Evolutionary conservation across 1,140 invertebrate genomes (phyloP).

Genomic region (Drosophila yakuba): DNA sequence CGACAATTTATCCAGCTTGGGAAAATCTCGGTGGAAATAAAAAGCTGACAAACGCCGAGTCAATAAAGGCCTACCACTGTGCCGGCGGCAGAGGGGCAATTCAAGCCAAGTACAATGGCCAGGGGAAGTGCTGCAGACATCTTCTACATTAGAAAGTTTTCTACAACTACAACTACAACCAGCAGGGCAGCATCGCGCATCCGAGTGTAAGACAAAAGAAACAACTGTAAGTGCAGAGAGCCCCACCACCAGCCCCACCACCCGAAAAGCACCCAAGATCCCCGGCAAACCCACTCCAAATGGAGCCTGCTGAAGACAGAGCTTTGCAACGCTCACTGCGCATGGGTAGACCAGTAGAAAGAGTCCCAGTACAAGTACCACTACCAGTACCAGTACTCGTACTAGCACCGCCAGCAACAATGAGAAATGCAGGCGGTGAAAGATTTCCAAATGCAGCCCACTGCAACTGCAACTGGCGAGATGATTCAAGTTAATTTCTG

Average conservation of each 20-base stretch:
- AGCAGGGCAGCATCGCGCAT: constrained; percentile 15
- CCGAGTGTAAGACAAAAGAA: constrained; percentile 69
- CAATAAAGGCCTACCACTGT: constrained; percentile 66
- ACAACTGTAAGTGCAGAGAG: constrained; percentile 64
- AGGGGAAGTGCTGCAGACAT: constrained; percentile 48
- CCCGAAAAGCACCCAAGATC: constrained; percentile 36
- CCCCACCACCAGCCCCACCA: not conserved
- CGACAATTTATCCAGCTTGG: constrained; percentile 54
- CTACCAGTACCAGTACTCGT: not conserved
- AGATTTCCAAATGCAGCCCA: constrained; percentile 51
- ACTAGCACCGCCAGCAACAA: constrained; percentile 12
- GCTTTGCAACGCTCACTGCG: constrained; percentile 69
- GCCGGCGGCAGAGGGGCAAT: constrained; percentile 39
- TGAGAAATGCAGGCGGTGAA: constrained; percentile 43
- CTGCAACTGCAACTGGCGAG: not conserved
- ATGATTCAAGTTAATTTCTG: constrained; percentile 24
- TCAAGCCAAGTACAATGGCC: constrained; percentile 59
- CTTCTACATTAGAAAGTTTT: constrained; percentile 82
- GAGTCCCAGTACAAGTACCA: not conserved
- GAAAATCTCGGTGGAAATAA: constrained; percentile 68
- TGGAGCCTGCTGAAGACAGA: constrained; percentile 52
- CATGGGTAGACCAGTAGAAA: constrained; percentile 19
- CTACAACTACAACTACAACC: constrained; percentile 37
- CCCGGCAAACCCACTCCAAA: constrained; percentile 39
- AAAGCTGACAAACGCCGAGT: constrained; percentile 41